Evolutionary conservation across 2,888 invertebrate genomes (phyloP), one percentile per base, ranked within the genome.

Genomic region (Criorhina ranunculi): DNA sequence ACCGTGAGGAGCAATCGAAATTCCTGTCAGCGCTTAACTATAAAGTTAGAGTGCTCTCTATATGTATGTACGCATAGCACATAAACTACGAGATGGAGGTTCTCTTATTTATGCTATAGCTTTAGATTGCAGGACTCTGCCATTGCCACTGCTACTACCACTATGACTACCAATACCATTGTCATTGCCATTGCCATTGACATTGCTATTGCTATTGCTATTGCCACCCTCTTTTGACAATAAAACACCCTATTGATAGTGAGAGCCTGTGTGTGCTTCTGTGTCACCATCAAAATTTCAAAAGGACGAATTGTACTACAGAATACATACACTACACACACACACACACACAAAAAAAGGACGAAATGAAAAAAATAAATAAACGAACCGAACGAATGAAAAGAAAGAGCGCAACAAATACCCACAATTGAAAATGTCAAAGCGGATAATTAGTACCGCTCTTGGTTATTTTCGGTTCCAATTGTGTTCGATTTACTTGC

Each of bases 391-490:
- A 70, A 42, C 17, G 59, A 40, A 49, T 42, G 31, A 60, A 40
- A 55, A 17, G 49, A 70, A 59, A 57, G 66, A 69, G 76, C 70
- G 70, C 76, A 81, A 81, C 81, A 81, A 81, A 81, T 76, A 72
- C 64, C 59, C 51, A 82, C 82, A 82, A 82, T 82, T 82, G 82
- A 49, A 66, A 82, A 82, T 77, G 82, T 82, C 82, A 77, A 82
- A 82, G 70, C 82, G 82, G 82, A 82, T 82, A 82, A 82, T 82
- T 82, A 82, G 77, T 77, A 77, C 57, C 70, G 77, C 82, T 77
- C 70, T 82, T 17, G 82, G 82, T 66, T 82, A 77, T 72, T 70
- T 72, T 82, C 66, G 44, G 51, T 82, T 70, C 46, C 77, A 77
- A 82, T 82, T 82, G 70, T 77, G 59, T 82, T 70, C 44, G 59